These are phyloP conservation scores for Calephelis perditalis DNA, from an alignment of 2,888 invertebrate species.

Conservation along the genomic window DNA sequence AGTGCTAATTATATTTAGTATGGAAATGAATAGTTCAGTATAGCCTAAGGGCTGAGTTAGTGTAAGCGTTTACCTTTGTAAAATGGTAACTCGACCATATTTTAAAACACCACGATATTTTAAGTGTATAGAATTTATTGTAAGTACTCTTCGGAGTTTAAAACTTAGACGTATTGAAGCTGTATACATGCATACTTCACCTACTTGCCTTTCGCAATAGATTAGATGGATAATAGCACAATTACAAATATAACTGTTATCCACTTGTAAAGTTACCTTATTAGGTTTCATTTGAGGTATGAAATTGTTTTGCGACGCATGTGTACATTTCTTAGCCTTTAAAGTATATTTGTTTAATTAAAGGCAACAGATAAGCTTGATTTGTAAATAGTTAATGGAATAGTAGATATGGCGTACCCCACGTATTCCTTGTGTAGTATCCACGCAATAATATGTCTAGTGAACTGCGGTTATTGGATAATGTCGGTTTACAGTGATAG, in stretches of 20 bases:
- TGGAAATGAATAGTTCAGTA: conserved; percentile 1
- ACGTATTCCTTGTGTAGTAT: conserved; percentile 19
- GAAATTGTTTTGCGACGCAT: conserved; percentile 25
- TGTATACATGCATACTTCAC: conserved; percentile 58
- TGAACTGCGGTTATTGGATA: conserved; percentile 42
- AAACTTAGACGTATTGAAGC: conserved; percentile 36
- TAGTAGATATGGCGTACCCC: conserved; percentile 22
- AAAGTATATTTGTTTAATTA: conserved; percentile 26
- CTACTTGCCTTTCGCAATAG: conserved; percentile 67
- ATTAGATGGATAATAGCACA: conserved; percentile 38
- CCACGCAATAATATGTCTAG: conserved; percentile 29
- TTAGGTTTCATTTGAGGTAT: conserved; percentile 43
- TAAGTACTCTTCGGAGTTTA: conserved; percentile 21
- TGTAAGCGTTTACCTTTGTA: conserved; percentile 8
- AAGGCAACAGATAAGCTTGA: conserved; percentile 29
- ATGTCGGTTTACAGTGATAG: conserved; percentile 62
- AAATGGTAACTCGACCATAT: conserved; percentile 18
- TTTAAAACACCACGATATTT: conserved; percentile 61
- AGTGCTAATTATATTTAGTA: conserved; percentile 62
- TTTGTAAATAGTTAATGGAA: conserved; percentile 39
- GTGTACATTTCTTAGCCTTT: conserved; percentile 25
- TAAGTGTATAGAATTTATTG: conserved; percentile 34
- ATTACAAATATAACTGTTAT: conserved; percentile 30
- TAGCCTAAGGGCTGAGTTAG: conserved; percentile 27
- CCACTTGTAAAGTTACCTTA: conserved; percentile 58